phyloP scores from a whole-genome alignment of 2,113 vertebrate genomes.

The Ibidorhyncha struthersii region DNA sequence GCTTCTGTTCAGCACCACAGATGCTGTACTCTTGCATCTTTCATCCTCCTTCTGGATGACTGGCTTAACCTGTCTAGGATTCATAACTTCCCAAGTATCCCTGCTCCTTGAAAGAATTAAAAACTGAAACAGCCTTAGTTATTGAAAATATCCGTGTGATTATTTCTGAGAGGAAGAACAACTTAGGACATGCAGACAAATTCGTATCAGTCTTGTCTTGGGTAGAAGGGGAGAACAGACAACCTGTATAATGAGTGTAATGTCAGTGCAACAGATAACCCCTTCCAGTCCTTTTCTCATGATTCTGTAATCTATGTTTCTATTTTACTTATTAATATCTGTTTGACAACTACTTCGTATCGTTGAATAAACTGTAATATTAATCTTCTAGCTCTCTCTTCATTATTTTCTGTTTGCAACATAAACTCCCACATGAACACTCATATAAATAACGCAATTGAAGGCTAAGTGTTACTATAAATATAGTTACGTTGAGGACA shows the following conservation, averaged over 20 bases:
- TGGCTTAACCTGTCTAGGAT: neutral
- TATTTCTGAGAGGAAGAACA: neutral
- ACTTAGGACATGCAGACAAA: neutral
- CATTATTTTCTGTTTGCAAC: neutral
- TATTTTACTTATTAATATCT: neutral
- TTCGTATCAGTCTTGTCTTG: neutral
- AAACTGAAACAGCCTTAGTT: neutral
- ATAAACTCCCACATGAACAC: neutral
- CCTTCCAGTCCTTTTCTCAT: neutral
- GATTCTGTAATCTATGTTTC: neutral
- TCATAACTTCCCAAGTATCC: neutral
- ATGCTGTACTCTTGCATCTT: neutral
- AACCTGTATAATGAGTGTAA: neutral
- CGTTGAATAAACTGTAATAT: neutral
- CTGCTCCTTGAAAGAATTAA: neutral
- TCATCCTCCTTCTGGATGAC: neutral
- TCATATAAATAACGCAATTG: neutral
- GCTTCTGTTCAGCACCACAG: neutral
- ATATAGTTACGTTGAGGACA: neutral
- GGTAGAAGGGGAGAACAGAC: neutral
- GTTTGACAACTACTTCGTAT: neutral
- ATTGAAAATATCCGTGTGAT: neutral
- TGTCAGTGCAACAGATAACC: neutral
- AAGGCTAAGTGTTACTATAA: neutral
- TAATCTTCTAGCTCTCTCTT: neutral